Evolutionary conservation across 2,888 invertebrate species (phyloP), one percentile per base, ranked within the genome.

Genomic region (Andrena fulva): DNA sequence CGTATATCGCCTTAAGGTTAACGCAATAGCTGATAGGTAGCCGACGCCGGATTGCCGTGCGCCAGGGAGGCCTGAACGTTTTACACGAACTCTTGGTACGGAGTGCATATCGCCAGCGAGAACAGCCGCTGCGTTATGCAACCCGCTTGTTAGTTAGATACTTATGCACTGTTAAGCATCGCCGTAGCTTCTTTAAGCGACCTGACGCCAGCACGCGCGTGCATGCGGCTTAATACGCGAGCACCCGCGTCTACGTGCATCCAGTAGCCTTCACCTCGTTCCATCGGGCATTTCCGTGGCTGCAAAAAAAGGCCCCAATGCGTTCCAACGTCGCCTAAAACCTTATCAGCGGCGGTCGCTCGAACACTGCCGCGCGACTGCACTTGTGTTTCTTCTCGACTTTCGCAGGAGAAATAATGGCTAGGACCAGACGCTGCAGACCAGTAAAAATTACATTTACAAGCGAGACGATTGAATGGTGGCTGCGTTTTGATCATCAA

Each of bases 221-320:
- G 8, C 62, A 42, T 27, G 60, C 33, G 33, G 70, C 64, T 54
- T 62, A 31, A 54, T 60, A 29, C 54, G 35, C 60, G 54, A 8
- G 31, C 20, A 33, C 62, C 62, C 64, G 59, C 69, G 87, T 90
- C 86, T 89, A 29, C 62, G 52, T 56, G 59, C 69, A 87, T 90
- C 86, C 88, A 84, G 89, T 89, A 92, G 92, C 93, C 93, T 93
- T 93, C 93, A 93, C 93, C 92, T 92, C 93, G 90, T 92, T 93
- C 92, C 91, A 90, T 87, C 91, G 91, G 89, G 88, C 91, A 92
- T 92, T 93, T 93, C 92, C 92, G 93, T 89, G 90, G 90, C 91
- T 89, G 82, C 84, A 86, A 84, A 84, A 84, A 80, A 42, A 84
- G 83, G 72, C 79, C 80, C 78, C 80, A 73, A 85, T 76, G 77